These are phyloP conservation scores for Augiades crinisus DNA, from an alignment of 2,888 invertebrate species.

Conservation along the genomic window DNA sequence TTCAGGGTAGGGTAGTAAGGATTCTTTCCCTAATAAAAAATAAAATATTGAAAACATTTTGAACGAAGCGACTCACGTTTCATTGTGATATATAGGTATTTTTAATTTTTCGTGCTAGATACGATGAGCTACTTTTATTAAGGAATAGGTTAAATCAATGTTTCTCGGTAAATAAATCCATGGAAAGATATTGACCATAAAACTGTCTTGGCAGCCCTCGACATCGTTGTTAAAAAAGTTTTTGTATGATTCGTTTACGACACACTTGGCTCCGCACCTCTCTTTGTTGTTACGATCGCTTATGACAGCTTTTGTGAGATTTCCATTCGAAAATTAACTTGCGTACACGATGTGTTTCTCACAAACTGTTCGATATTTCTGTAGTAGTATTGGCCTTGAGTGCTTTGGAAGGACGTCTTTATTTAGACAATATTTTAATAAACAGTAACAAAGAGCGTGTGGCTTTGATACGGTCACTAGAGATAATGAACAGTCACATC, in stretches of 20 bases:
- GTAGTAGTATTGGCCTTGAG: background rate
- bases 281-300: conserved; percentile 12
- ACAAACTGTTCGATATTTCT: background rate
- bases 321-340: conserved; percentile 15
- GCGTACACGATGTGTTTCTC: background rate
- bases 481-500: no score
- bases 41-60: no score
- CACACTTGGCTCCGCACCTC: conserved; percentile 15
- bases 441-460: no score
- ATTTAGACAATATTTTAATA: background rate
- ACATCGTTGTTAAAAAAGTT: background rate
- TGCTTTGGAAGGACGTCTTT: background rate
- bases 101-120: no score
- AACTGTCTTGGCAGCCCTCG: conserved; percentile 3
- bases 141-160: no score
- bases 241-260: conserved; percentile 9
- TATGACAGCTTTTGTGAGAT: conserved; percentile 12
- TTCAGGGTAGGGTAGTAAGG: no score
- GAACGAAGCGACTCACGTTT: no score
- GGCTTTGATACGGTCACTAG: no score
- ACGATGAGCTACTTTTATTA: no score
- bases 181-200: background rate
- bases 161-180: background rate
- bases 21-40: no score
- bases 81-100: no score